These are phyloP conservation scores for Vidua chalybeata DNA, from an alignment of 2,113 vertebrate species.

Conservation along the genomic window DNA sequence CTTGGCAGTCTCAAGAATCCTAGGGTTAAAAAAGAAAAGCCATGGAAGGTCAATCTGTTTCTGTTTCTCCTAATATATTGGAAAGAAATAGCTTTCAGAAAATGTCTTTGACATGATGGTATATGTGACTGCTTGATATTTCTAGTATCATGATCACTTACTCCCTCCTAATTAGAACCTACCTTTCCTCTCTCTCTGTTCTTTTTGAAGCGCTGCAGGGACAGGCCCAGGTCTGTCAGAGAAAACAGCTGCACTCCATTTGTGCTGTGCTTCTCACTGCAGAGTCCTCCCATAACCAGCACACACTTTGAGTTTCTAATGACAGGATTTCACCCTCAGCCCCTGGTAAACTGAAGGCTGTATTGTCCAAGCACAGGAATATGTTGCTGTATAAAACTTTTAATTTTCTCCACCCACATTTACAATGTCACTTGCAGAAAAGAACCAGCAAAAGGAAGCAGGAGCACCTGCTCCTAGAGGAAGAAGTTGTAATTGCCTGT, in stretches of 20 bases:
- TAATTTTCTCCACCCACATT: not conserved
- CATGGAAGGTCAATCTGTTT: not conserved
- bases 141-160: not conserved
- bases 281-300: not conserved
- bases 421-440: conserved; percentile 4
- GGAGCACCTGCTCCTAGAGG: conserved; percentile 29
- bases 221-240: not conserved
- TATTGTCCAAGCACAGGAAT: not conserved
- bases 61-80: not conserved
- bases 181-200: not conserved
- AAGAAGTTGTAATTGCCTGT: conserved; percentile 45
- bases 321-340: not conserved
- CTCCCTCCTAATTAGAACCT: not conserved
- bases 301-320: not conserved
- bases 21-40: not conserved
- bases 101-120: not conserved
- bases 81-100: not conserved
- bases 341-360: not conserved
- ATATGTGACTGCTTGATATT: not conserved
- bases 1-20: not conserved
- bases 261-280: not conserved
- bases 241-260: rapidly evolving
- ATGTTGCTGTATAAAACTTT: not conserved
- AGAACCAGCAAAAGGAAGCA: conserved; percentile 15
- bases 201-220: not conserved